Base-by-base conservation (phyloP, 1,140 invertebrate genomes). In the Drosophila nikananu region DNA sequence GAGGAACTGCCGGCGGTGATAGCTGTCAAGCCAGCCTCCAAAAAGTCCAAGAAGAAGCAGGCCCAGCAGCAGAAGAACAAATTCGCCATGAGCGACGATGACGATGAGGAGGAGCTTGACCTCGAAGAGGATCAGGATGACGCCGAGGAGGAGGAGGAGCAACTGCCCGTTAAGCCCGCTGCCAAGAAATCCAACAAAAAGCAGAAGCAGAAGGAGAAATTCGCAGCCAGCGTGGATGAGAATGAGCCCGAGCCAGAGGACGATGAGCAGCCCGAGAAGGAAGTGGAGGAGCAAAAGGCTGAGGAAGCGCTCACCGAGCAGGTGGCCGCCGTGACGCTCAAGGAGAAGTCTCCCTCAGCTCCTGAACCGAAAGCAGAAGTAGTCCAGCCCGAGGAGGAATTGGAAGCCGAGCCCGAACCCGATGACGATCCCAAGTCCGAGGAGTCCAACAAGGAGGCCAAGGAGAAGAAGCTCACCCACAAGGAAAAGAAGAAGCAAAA, bases 401-500 rank as follows among this genome's bases (percentile, higher is more conserved):
- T 25, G 10, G 37, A 58, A 30, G 10, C 42, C 3, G 60, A 72
- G 15, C 15, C 62, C 9, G 48, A 64, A 19, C 17, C 25, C 0
- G 59, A 59, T 13, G 30, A 32, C 0, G 76, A 73, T 9, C 70
- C 58, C 44, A 77, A 74, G 10, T 86, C 78, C n/a, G 78, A 86
- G 58, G 83, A 70, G 9, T 55, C 52, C 73, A 37, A 39, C n/a
- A 83, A 62, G 27, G 81, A 83, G 2, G 30, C 77, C 61, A 83
- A 95, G 89, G 94, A 95, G 51, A 96, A 96, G 92, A 97, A 98
- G 93, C 89, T 99, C 49, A 97, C 97, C 13, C 97, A 98, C 86
- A 99, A 99, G 93, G 98, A 99, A 90, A 97, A 98, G 86, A 99
- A 99, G 91, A 99, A 99, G 92, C 83, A 98, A 58, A 98, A 98